Percentiles rank a stretch among this genome's conserved stretches.
Conservation (phyloP, 2,113 vertebrate species). For the Verasper variegatus region DNA sequence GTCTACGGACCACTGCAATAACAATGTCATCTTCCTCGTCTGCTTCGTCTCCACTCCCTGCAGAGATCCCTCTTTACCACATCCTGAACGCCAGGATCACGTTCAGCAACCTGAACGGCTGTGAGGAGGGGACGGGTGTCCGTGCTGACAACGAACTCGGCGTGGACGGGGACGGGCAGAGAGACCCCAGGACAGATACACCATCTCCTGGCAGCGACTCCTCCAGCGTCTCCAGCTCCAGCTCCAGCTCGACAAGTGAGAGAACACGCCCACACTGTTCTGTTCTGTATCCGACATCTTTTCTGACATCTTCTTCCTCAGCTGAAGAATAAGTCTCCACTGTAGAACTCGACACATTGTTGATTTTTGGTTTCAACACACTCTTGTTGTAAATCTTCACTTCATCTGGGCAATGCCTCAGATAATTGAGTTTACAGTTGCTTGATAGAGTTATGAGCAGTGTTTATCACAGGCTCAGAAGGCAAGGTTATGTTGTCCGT, state of each 20-base stretch:
- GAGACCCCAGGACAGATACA: constrained; percentile 88
- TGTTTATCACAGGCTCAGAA: constrained; percentile 12
- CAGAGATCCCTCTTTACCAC: constrained; percentile 98
- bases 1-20: too few species aligned
- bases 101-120: constrained; percentile 97
- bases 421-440: neutral
- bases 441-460: constrained; percentile 11
- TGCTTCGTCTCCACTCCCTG: neutral
- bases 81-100: constrained; percentile 98
- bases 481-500: constrained; percentile 8
- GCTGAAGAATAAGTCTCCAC: neutral
- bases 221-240: constrained; percentile 97
- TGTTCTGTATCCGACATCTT: neutral
- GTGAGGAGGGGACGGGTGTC: constrained; percentile 85
- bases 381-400: constrained; percentile 8
- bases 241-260: constrained; percentile 94
- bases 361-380: neutral
- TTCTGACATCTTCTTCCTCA: neutral
- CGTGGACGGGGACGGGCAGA: constrained; percentile 83
- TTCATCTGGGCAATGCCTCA: neutral
- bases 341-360: too few species aligned
- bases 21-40: neutral
- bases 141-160: constrained; percentile 80
- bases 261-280: neutral
- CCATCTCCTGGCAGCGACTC: constrained; percentile 95